Evolutionary conservation across 2,797 vertebrate species (phyloP).

Genomic region (Spinus pinus): DNA sequence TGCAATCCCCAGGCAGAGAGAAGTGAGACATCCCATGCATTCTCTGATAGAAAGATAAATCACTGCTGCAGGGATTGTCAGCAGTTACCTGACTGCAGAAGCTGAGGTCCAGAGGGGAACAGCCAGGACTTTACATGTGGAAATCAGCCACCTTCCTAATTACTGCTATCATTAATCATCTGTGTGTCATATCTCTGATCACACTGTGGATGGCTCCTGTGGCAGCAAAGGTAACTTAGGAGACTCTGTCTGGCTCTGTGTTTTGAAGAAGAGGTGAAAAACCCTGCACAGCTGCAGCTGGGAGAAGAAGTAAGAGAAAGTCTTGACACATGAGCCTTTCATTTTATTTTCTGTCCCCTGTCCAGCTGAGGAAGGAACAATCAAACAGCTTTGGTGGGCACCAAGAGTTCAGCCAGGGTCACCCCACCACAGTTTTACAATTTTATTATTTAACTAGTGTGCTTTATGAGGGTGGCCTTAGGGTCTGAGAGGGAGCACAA

Average conservation of each 20-base stretch:
- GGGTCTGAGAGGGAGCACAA: not conserved
- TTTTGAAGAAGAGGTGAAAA: not conserved
- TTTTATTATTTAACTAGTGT: not conserved
- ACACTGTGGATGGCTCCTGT: not conserved
- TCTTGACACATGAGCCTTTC: not conserved
- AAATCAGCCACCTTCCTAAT: slow-evolving; percentile 14
- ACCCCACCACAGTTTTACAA: not conserved
- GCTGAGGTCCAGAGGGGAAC: not conserved
- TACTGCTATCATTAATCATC: slow-evolving; percentile 2
- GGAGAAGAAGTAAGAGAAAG: not conserved
- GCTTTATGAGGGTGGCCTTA: not conserved
- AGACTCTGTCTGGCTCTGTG: not conserved
- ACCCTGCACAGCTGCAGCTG: not conserved
- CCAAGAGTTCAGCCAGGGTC: no score
- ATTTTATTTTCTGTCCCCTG: not conserved
- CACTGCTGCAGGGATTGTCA: not conserved
- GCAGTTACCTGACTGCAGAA: not conserved
- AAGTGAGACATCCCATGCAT: not conserved
- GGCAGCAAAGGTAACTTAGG: not conserved
- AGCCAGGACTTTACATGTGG: not conserved
- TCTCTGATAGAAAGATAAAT: slow-evolving; percentile 18
- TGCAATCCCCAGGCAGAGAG: not conserved
- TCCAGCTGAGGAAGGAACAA: not conserved
- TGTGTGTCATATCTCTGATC: not conserved
- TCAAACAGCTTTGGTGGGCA: accelerated